A percentile compares a stretch with the other conserved stretches of the same genome.
Conservation (phyloP, 2,797 vertebrate species). For the Cygnus olor region DNA sequence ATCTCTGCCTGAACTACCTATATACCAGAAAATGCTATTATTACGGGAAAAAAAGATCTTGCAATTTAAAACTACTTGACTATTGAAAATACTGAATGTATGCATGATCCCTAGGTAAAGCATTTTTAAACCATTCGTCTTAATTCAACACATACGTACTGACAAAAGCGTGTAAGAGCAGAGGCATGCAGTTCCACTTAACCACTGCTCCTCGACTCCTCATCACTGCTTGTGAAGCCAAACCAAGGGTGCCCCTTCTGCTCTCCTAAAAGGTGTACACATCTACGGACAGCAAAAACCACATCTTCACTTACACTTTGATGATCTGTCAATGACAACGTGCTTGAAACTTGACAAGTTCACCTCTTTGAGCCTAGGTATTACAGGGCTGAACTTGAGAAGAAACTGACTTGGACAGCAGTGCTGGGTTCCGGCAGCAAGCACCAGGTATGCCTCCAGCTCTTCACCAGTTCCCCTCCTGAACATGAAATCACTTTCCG, state of each 20-base stretch:
- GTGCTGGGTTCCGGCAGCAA: fast-evolving
- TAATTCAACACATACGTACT: background rate
- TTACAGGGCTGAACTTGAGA: fast-evolving
- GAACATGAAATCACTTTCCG: background rate
- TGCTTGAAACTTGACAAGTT: background rate
- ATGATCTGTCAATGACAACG: background rate
- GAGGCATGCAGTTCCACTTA: background rate
- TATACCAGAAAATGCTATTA: background rate
- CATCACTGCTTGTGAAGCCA: fast-evolving
- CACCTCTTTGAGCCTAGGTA: background rate
- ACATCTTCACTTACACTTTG: background rate
- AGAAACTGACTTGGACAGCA: background rate
- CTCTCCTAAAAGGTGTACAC: background rate
- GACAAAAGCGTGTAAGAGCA: background rate
- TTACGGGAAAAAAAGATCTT: background rate
- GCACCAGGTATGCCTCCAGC: background rate
- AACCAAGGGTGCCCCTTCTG: background rate
- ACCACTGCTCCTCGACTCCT: background rate
- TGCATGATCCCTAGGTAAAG: background rate
- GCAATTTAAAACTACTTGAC: background rate
- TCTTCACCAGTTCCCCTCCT: background rate
- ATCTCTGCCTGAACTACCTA: background rate
- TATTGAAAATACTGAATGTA: background rate
- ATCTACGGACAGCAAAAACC: background rate
- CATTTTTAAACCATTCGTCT: background rate